Evolutionary conservation across 2,797 vertebrate genomes (phyloP).

Genomic region (Lateolabrax maculatus): DNA sequence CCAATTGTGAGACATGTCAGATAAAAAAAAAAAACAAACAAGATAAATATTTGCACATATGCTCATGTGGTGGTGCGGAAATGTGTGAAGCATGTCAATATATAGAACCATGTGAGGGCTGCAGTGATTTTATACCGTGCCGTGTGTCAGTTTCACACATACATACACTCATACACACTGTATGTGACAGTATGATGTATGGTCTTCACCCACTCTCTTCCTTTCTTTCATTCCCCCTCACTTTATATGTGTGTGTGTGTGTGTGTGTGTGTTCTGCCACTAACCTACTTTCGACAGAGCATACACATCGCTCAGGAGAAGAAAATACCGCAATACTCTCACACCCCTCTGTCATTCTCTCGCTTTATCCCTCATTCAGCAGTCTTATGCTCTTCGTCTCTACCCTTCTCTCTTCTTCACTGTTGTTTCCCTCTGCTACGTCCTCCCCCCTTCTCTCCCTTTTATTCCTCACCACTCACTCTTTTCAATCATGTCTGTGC

Average conservation of each 20-base stretch:
- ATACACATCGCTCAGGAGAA: conserved; percentile 50
- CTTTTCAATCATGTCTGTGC: conserved; percentile 71
- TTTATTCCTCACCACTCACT: conserved; percentile 63
- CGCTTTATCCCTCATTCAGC: conserved; percentile 54
- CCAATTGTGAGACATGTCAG: too few species aligned
- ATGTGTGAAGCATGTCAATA: conserved; percentile 14
- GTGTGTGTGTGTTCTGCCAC: conserved; percentile 50
- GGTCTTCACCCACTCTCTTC: conserved; percentile 44
- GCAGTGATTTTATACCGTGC: conserved; percentile 13
- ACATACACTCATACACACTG: conserved; percentile 20
- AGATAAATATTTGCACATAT: neutral
- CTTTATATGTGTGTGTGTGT: conserved; percentile 23
- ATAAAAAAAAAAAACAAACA: neutral
- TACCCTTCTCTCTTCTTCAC: conserved; percentile 37
- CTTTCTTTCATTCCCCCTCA: conserved; percentile 19
- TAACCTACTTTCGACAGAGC: conserved; percentile 74
- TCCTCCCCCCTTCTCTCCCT: conserved; percentile 24
- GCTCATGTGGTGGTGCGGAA: neutral
- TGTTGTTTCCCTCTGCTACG: conserved; percentile 22
- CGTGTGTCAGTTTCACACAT: conserved; percentile 14
- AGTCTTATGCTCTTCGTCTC: conserved; percentile 42
- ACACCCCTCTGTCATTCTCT: conserved; percentile 56
- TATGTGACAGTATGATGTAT: conserved; percentile 63
- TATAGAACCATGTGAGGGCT: neutral
- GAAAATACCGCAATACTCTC: conserved; percentile 76